phyloP scores from a whole-genome alignment of 2,113 vertebrate species.

The Globicephala melas region DNA sequence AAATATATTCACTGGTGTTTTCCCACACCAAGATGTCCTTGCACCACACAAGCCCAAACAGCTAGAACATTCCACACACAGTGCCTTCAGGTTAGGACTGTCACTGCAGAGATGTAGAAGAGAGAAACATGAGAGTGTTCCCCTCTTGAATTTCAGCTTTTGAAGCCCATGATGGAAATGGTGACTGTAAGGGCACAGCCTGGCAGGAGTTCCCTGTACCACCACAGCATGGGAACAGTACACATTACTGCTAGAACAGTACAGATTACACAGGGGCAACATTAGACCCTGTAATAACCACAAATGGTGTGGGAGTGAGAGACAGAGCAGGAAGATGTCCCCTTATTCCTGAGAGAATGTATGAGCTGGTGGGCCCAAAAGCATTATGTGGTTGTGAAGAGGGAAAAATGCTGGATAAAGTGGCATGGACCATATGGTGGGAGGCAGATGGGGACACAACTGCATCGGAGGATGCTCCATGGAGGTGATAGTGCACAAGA shows the following conservation, averaged over 20 bases:
- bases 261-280: not conserved
- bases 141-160: not conserved
- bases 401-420: not conserved
- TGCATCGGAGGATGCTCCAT: not conserved
- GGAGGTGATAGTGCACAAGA: not conserved
- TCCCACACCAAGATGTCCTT: not conserved
- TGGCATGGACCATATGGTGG: not conserved
- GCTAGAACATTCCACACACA: not conserved
- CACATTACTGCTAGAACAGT: not conserved
- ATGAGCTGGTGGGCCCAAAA: not conserved
- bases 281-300: not conserved
- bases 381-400: not conserved
- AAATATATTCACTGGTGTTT: not conserved
- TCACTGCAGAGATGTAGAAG: not conserved
- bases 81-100: not conserved
- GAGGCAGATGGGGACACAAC: not conserved
- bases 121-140: not conserved
- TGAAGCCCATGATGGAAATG: not conserved
- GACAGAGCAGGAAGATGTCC: not conserved
- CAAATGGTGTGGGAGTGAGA: not conserved
- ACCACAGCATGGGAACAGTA: not conserved
- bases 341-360: not conserved
- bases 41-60: not conserved
- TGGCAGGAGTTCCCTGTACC: not conserved
- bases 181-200: not conserved